Evolutionary conservation across 2,797 vertebrate genomes (phyloP), one percentile per base, ranked within the genome.

Genomic region (Crocidura indochinensis): DNA sequence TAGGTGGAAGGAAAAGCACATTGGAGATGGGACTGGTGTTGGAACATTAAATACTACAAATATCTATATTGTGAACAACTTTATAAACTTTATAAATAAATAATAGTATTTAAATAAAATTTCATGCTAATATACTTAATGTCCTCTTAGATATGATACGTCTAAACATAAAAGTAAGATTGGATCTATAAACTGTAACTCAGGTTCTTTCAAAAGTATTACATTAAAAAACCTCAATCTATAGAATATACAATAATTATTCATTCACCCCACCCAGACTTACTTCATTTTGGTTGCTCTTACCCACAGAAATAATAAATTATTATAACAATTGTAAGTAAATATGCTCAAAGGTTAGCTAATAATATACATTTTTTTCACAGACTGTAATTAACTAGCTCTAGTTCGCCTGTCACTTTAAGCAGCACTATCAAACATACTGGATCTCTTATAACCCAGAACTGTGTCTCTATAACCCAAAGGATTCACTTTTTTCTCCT

Each of bases 191-290:
- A 51, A 51, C 51, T 51, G 51, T 51, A 51, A 51, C 14, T 3
- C 8, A 10, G 2, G 65, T 93, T 29, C 84, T 86, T 86, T 2
- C 88, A 94, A 95, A 95, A 83, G 71, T n/a, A 67, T 10, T 74
- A 73, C 51, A 78, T 82, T 87, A 62, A 46, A 88, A 95, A 81
- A 64, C 38, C 38, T 38, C 38, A 38, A 38, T 51, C 38, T 47
- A 95, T 8, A 88, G 56, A 81, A 76, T 73, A 0, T 29, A 15
- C 27, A 53, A 88, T 81, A 77, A n/a, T 64, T 24, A 71, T 88
- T 49, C 10, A 80, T 65, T 94, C 88, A 27, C 6, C 29, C 49
- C 88, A 83, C 46, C n/a, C 8, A 79, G 62, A n/a, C 90, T 94
- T 82, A 91, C 78, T 22, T 17, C 27, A 89, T 44, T 73, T 78